Base-by-base conservation (phyloP, 2,888 invertebrate genomes). In the Leptothorax acervorum region DNA sequence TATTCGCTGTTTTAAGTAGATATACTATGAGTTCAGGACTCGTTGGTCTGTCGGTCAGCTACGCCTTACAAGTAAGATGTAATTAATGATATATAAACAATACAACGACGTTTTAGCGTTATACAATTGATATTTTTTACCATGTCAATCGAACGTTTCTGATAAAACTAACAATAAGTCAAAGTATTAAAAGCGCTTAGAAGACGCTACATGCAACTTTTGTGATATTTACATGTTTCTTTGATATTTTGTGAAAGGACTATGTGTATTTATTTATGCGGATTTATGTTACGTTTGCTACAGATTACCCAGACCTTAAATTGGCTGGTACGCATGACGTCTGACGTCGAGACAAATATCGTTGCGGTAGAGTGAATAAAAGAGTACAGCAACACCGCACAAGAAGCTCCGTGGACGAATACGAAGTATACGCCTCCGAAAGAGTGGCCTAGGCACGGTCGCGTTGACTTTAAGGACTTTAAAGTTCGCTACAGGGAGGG, bases 291-390 rank as follows among this genome's bases (percentile, higher is more conserved):
- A 42, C 6, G 53, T 11, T 5, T 85, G 0, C 35, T 23, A 62
- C 83, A 98, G 98, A 97, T 98, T 85, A 99, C 99, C 0, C 98
- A 98, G 96, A 98, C 98, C 0, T 95, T 99, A 62, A 99, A 99
- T 95, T 99, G 99, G 98, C 95, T 99, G 91, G 99, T 99, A 39
- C 96, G 99, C 88, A 99, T 99, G 98, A 98, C 98, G 0, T 98
- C 98, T 1, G 99, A 99, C 93, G 97, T 99, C 63, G 99, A 99
- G 95, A 99, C 99, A 0, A 99, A 99, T 95, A 99, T 99, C 91
- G 99, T 99, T 0, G 98, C 99, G 3, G 99, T 99, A 1, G 99
- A 99, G 95, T 97, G 99, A 94, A 98, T 99, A 93, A 98, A 99
- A 94, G 99, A 99, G 94, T 99, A 99, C 93, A 97, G 97, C 0